A percentile compares a stretch with the other conserved stretches of the same genome.
phyloP scores from a whole-genome alignment of 2,113 vertebrate genomes.

The Paedocypris sp. region DNA sequence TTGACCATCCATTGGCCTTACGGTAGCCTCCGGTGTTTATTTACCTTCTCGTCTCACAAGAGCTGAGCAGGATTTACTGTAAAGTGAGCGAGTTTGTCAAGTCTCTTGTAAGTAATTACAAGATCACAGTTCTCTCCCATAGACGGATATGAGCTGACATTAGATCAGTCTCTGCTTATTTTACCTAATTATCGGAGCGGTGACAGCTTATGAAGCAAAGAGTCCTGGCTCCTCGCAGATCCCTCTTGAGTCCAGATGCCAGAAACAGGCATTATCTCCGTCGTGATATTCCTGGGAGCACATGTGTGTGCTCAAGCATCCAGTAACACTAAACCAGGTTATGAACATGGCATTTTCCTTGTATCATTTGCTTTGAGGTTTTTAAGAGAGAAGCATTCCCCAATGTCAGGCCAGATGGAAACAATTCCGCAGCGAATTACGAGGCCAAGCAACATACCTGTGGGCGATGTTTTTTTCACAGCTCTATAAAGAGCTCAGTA shows the following conservation, averaged over 20 bases:
- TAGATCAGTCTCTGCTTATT: background rate
- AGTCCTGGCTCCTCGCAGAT: background rate
- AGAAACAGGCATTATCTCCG: slow-evolving; percentile 14
- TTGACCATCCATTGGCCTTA: background rate
- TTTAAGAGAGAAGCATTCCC: slow-evolving; percentile 65
- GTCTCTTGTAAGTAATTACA: no score
- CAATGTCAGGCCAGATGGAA: slow-evolving; percentile 65
- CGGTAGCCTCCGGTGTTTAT: background rate
- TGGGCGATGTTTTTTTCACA: slow-evolving; percentile 64
- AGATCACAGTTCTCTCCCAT: background rate
- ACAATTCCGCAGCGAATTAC: slow-evolving; percentile 69
- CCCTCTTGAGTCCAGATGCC: slow-evolving; percentile 3
- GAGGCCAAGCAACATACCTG: slow-evolving; percentile 68
- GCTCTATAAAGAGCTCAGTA: slow-evolving; percentile 62
- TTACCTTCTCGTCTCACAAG: background rate
- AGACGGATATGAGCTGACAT: background rate
- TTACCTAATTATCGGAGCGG: background rate
- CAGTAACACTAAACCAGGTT: slow-evolving; percentile 57
- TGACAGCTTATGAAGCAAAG: background rate
- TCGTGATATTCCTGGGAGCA: slow-evolving; percentile 16
- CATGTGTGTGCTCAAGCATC: slow-evolving; percentile 13
- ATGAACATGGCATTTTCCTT: slow-evolving; percentile 61
- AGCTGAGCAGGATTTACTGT: background rate
- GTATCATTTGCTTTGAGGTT: slow-evolving; percentile 70
- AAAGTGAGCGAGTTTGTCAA: no score